Percentiles rank a stretch among this genome's conserved stretches.
phyloP scores from a whole-genome alignment of 2,888 invertebrate genomes.

The Dryococelus australis region DNA sequence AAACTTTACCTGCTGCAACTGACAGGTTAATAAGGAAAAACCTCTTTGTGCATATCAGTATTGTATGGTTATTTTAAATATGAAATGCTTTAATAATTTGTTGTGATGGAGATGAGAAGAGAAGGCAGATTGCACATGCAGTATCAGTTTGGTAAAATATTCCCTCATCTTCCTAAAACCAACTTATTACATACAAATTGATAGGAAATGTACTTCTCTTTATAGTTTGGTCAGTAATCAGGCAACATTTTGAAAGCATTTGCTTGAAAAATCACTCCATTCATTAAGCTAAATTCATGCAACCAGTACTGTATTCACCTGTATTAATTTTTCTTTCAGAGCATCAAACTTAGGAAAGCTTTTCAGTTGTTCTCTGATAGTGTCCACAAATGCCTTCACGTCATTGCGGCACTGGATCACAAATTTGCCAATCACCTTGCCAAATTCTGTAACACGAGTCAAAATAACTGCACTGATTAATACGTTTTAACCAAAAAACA shows the following conservation, averaged over 20 bases:
- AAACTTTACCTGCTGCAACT: too few relatives aligned
- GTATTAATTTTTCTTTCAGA: constrained; percentile 59
- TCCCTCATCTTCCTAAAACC: too few relatives aligned
- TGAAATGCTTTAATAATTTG: too few relatives aligned
- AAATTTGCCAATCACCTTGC: constrained; percentile 54
- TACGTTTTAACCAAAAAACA: neutral
- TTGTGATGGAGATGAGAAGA: too few relatives aligned
- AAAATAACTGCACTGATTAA: constrained; percentile 17
- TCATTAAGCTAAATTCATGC: neutral
- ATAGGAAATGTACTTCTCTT: too few relatives aligned
- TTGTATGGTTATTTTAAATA: too few relatives aligned
- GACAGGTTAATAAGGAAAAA: too few relatives aligned
- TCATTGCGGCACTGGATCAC: constrained; percentile 55
- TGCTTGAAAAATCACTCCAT: neutral
- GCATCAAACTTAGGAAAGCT: constrained; percentile 63
- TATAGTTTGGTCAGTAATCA: too few relatives aligned
- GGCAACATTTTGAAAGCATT: neutral
- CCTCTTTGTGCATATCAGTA: too few relatives aligned
- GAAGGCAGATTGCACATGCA: too few relatives aligned
- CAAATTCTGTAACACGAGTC: constrained; percentile 52
- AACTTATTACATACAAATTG: too few relatives aligned
- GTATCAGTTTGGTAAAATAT: too few relatives aligned
- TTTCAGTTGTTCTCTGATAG: constrained; percentile 62
- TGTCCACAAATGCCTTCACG: constrained; percentile 57
- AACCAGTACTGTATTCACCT: constrained; percentile 49